These are phyloP conservation scores for Catalaphyllia jardinei DNA, from an alignment of 64 coral and sea anemone species.

Conservation along the genomic window DNA sequence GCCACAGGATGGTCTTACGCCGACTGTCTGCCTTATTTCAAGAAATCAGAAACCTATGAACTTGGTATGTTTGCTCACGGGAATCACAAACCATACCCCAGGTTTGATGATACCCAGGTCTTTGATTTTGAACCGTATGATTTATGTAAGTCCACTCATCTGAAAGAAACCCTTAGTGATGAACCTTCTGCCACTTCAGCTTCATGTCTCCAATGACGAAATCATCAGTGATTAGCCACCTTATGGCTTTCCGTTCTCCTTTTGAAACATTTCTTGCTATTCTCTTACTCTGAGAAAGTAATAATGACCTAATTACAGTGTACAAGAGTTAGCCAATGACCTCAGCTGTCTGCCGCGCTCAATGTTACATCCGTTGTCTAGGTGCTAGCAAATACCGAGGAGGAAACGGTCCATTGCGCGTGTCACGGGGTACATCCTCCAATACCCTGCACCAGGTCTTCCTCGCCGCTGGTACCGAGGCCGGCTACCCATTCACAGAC, in stretches of 20 bases:
- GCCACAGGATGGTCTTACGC: constrained; percentile 89
- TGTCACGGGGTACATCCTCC: constrained; percentile 17
- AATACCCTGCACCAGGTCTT: constrained; percentile 28
- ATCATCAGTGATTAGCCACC: too few species aligned
- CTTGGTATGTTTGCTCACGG: constrained; percentile 46
- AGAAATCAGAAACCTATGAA: constrained; percentile 78
- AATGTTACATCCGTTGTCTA: neutral
- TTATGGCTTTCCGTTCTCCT: too few species aligned
- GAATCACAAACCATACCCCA: neutral
- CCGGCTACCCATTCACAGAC: constrained; percentile 33
- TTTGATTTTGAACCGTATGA: neutral
- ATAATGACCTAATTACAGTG: too few species aligned
- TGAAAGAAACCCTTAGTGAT: neutral
- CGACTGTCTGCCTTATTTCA: constrained; percentile 91
- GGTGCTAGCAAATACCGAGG: constrained; percentile 41
- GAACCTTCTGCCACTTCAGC: too few species aligned
- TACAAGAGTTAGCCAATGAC: too few species aligned
- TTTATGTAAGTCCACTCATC: neutral
- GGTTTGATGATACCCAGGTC: neutral
- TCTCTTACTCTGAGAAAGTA: too few species aligned
- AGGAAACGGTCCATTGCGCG: constrained; percentile 41
- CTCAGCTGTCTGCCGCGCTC: too few species aligned
- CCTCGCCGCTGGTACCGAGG: constrained; percentile 7
- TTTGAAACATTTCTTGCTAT: too few species aligned
- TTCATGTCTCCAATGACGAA: too few species aligned